A percentile compares a stretch with the other conserved stretches of the same genome.
phyloP scores from a whole-genome alignment of 2,113 vertebrate genomes.

The Hypomesus transpacificus region DNA sequence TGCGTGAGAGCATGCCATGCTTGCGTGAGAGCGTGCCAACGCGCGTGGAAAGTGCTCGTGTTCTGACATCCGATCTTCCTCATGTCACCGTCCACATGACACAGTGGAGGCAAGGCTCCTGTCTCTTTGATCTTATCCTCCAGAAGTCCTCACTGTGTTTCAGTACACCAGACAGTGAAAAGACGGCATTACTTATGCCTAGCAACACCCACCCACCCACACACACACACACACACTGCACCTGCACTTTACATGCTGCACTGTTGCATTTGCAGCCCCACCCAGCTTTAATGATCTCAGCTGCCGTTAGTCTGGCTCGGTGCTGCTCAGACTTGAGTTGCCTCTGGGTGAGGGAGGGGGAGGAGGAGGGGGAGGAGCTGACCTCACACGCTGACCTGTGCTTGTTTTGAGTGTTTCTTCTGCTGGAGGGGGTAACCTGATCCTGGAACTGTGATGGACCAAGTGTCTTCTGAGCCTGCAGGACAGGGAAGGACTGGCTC shows the following conservation, averaged over 20 bases:
- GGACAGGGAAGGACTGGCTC: neutral
- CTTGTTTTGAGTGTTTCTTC: conserved; percentile 49
- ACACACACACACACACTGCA: neutral
- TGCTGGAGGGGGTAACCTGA: conserved; percentile 40
- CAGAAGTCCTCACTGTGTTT: neutral
- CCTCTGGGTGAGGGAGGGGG: neutral
- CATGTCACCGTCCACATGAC: conserved; percentile 11
- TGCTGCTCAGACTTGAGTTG: too few species aligned
- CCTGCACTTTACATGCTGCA: neutral
- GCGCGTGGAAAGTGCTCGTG: conserved; percentile 39
- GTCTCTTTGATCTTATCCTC: too few species aligned
- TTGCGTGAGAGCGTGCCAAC: conserved; percentile 40
- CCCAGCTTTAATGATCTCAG: too few species aligned
- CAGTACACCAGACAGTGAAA: too few species aligned
- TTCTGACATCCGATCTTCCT: conserved; percentile 21
- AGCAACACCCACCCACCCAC: neutral
- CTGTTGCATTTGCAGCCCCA: too few species aligned
- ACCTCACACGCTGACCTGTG: conserved; percentile 46
- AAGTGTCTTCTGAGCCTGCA: neutral
- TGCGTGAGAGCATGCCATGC: conserved; percentile 42
- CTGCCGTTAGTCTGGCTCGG: too few species aligned
- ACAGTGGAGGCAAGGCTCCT: neutral
- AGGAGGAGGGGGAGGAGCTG: conserved; percentile 19
- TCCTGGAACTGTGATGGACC: conserved; percentile 13
- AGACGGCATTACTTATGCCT: too few species aligned